phyloP scores from a whole-genome alignment of 1,140 invertebrate species.

The Drosophila nebulosa region DNA sequence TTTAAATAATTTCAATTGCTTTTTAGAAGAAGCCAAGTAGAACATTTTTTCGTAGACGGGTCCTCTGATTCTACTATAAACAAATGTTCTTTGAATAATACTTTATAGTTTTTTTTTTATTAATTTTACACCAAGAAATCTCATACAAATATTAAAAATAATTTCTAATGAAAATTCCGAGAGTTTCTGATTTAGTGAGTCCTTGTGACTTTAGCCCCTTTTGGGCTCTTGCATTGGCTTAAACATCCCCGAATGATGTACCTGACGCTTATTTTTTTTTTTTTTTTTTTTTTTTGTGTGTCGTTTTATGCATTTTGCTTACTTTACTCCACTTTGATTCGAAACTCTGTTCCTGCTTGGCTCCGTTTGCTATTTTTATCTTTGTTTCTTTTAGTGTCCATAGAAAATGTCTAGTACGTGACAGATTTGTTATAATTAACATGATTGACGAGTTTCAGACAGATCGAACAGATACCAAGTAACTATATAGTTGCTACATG shows the following conservation, averaged over 20 bases:
- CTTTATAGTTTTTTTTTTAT: too few relatives aligned
- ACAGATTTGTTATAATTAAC: slow-evolving; percentile 74
- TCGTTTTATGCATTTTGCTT: slow-evolving; percentile 54
- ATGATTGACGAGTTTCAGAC: slow-evolving; percentile 65
- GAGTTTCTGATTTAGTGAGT: too few relatives aligned
- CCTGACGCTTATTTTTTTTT: slow-evolving; percentile 30
- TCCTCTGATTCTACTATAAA: too few relatives aligned
- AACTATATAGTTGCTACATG: not conserved
- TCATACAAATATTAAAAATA: too few relatives aligned
- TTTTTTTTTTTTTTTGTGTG: too few relatives aligned
- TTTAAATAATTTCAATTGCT: too few relatives aligned
- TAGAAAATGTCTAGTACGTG: slow-evolving; percentile 60
- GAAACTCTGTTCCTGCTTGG: not conserved
- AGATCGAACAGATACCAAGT: not conserved
- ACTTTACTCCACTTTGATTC: slow-evolving; percentile 5
- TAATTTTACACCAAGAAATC: too few relatives aligned
- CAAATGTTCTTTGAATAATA: too few relatives aligned
- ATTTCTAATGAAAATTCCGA: too few relatives aligned
- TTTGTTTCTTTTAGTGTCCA: slow-evolving; percentile 5
- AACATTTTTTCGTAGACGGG: too few relatives aligned
- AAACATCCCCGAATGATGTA: slow-evolving; percentile 30
- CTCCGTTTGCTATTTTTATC: slow-evolving; percentile 13
- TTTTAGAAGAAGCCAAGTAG: too few relatives aligned
- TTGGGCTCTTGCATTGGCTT: slow-evolving; percentile 3
- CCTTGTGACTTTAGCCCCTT: too few relatives aligned